Percentiles rank a stretch among this genome's conserved stretches.
phyloP scores from a whole-genome alignment of 1,140 invertebrate genomes.

The Listronotus oregonensis region DNA sequence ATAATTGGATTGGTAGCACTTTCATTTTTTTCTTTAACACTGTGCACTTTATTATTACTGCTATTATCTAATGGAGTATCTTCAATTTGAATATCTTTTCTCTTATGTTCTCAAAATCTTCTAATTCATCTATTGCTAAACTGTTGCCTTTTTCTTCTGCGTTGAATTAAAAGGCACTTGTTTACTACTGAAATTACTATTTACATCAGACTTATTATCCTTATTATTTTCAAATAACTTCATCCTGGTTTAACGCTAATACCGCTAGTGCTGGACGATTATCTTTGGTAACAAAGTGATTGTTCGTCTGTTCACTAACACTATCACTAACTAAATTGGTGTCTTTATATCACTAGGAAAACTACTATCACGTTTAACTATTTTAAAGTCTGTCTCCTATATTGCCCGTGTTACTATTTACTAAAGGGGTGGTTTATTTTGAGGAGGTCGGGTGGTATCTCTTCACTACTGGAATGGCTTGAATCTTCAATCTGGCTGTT shows the following conservation, averaged over 20 bases:
- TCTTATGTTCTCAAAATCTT: slow-evolving; percentile 36
- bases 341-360: slow-evolving; percentile 36
- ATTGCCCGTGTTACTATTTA: neutral
- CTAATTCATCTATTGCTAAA: slow-evolving; percentile 36
- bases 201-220: slow-evolving; percentile 45
- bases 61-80: slow-evolving; percentile 1
- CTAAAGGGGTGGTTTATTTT: slow-evolving; percentile 45
- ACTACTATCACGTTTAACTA: slow-evolving; percentile 38
- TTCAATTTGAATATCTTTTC: slow-evolving; percentile 22
- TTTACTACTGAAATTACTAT: slow-evolving; percentile 36
- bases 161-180: slow-evolving; percentile 35
- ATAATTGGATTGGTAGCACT: neutral
- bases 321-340: slow-evolving; percentile 43
- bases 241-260: slow-evolving; percentile 47
- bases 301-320: slow-evolving; percentile 43
- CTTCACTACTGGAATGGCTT: slow-evolving; percentile 35
- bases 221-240: slow-evolving; percentile 49
- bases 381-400: slow-evolving; percentile 1
- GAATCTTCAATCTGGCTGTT: slow-evolving; percentile 49
- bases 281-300: slow-evolving; percentile 54
- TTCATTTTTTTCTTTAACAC: neutral
- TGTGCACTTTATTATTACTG: slow-evolving; percentile 10
- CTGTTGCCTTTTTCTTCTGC: slow-evolving; percentile 17
- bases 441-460: slow-evolving; percentile 51
- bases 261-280: slow-evolving; percentile 30